Evolutionary conservation across 2,113 vertebrate genomes (phyloP).

Genomic region (Cygnus atratus): DNA sequence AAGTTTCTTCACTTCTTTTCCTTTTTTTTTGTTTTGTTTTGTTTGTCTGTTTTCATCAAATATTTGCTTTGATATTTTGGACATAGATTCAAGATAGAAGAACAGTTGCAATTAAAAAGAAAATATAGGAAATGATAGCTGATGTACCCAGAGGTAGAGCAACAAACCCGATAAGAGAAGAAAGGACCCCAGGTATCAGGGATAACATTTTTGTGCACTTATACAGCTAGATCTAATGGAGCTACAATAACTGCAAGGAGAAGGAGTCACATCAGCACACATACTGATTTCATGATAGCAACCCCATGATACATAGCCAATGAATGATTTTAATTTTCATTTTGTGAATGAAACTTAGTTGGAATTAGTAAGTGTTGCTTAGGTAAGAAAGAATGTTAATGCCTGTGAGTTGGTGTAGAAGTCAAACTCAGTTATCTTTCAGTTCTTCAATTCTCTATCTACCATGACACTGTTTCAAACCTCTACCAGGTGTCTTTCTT

Average conservation of each 20-base stretch:
- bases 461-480: background rate
- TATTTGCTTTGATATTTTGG: background rate
- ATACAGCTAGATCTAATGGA: background rate
- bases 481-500: slow-evolving; percentile 4
- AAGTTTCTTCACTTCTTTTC: background rate
- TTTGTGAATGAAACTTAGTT: background rate
- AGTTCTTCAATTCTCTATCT: background rate
- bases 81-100: background rate
- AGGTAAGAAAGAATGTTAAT: slow-evolving; percentile 7
- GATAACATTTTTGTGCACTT: background rate
- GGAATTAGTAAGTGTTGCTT: slow-evolving; percentile 21
- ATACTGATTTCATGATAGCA: too few relatives aligned
- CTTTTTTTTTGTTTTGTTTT: background rate
- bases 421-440: slow-evolving; percentile 46
- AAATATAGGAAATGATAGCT: background rate
- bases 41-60: background rate
- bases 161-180: background rate
- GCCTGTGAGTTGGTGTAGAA: background rate
- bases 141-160: background rate
- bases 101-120: background rate
- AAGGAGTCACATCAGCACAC: background rate
- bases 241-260: too few relatives aligned
- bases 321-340: background rate
- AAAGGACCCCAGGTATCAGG: background rate
- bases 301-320: too few relatives aligned